These are phyloP conservation scores for Tigriopus californicus DNA, from an alignment of 2,888 invertebrate species.

Conservation along the genomic window DNA sequence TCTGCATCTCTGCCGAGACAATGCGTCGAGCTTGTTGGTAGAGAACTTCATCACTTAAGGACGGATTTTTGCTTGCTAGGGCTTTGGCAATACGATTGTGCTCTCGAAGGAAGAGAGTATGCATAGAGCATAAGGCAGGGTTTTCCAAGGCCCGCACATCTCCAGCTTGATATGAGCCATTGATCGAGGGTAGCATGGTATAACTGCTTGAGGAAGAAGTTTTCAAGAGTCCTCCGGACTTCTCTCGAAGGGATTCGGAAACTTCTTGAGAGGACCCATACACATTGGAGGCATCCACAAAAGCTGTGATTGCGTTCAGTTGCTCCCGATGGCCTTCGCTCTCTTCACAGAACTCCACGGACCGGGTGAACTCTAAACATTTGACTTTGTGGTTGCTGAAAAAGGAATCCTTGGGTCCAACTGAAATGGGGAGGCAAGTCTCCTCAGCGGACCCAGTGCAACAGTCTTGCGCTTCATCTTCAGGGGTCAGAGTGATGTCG, in stretches of 20 bases:
- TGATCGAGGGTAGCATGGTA: constrained; percentile 56
- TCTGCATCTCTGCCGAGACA: constrained; percentile 52
- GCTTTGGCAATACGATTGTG: constrained; percentile 68
- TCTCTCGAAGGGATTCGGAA: constrained; percentile 48
- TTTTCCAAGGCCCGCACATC: constrained; percentile 82
- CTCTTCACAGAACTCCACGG: constrained; percentile 42
- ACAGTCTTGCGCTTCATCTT: constrained; percentile 32
- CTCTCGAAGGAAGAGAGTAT: constrained; percentile 67
- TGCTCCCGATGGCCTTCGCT: constrained; percentile 53
- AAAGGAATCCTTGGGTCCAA: constrained; percentile 68
- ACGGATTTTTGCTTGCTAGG: constrained; percentile 56
- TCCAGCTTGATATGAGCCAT: constrained; percentile 39
- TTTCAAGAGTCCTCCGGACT: constrained; percentile 56
- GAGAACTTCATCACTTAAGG: constrained; percentile 68
- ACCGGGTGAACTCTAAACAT: constrained; percentile 85
- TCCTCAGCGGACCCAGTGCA: background rate
- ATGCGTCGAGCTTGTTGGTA: constrained; percentile 60
- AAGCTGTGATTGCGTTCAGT: constrained; percentile 80
- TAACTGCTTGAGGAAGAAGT: constrained; percentile 38
- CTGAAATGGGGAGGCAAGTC: constrained; percentile 76
- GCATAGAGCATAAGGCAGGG: constrained; percentile 65
- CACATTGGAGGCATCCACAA: constrained; percentile 62
- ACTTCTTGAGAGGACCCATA: constrained; percentile 76
- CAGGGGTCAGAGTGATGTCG: constrained; percentile 80
- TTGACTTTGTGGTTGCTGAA: constrained; percentile 59